Evolutionary conservation across 2,888 invertebrate species (phyloP), one percentile per base, ranked within the genome.

Genomic region (Ormyrus nitidulus): DNA sequence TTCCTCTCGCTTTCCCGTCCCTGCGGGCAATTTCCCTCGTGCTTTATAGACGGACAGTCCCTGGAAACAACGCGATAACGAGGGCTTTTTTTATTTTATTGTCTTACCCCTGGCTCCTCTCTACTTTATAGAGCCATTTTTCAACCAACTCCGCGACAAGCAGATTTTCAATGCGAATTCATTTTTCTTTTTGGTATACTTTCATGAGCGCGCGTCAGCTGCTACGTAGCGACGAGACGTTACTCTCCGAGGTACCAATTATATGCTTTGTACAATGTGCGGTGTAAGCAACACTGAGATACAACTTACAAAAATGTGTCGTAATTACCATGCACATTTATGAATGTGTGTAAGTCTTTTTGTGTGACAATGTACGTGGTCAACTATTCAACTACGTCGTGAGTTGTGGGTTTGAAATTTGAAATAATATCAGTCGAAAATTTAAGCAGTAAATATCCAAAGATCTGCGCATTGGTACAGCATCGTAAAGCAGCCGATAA

Each of bases 211-310:
- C 34, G 34, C 4, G 34, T 34, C 34, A 34, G 34, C 34, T 34
- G 4, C 34, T 4, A 4, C 34, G 4, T 4, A 4, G 34, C n/a
- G 9, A 34, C 56, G 34, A 58, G 49, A 19, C 66, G 56, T 34
- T 65, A 34, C 13, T 74, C 58, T 19, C 34, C 11, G 53, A 69
- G 51, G 53, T 66, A n/a, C 6, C 53, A 56, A 58, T 72, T 13
- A 64, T 65, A 19, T 64, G 70, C 58, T 58, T 59, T 74, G 69
- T 74, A 53, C 44, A 10, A 65, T 70, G 70, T 75, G 70, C 69
- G 49, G 70, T 76, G 79, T 70, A 78, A 74, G 68, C 78, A 66
- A 79, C 80, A 81, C 59, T 79, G 77, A 73, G 65, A 80, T 34
- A 34, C 34, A 34, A 34, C 34, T 56, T 66, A 66, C 13, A 70